These are phyloP conservation scores for Mobula birostris DNA, from an alignment of 2,113 vertebrate species.

Conservation along the genomic window DNA sequence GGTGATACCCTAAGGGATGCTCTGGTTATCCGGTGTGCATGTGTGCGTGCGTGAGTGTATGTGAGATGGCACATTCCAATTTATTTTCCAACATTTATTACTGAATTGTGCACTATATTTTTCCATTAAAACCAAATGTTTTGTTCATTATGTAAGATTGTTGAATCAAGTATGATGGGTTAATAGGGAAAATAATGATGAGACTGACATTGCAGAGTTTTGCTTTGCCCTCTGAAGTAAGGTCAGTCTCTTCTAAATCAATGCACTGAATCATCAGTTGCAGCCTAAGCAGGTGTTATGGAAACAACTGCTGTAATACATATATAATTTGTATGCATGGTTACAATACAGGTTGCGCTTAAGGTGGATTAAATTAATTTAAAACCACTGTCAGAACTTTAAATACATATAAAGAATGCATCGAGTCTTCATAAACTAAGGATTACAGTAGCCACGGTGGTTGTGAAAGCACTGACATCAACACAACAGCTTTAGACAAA, in stretches of 20 bases:
- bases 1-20: no score
- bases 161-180: background rate
- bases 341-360: background rate
- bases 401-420: background rate
- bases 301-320: background rate
- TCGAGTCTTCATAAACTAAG: background rate
- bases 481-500: background rate
- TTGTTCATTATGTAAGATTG: background rate
- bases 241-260: background rate
- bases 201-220: background rate
- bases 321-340: background rate
- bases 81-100: background rate
- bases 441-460: background rate
- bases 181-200: background rate
- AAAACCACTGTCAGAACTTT: background rate
- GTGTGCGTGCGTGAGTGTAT: background rate
- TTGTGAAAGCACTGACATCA: slow-evolving; percentile 6
- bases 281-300: background rate
- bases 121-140: background rate
- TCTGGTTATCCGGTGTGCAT: no score
- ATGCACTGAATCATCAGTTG: background rate
- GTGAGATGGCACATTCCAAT: background rate
- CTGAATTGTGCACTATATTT: background rate
- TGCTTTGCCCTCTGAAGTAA: background rate
- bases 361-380: background rate